Evolutionary conservation across 2,113 vertebrate genomes (phyloP).

Genomic region (Onychorhynchus coronatus): DNA sequence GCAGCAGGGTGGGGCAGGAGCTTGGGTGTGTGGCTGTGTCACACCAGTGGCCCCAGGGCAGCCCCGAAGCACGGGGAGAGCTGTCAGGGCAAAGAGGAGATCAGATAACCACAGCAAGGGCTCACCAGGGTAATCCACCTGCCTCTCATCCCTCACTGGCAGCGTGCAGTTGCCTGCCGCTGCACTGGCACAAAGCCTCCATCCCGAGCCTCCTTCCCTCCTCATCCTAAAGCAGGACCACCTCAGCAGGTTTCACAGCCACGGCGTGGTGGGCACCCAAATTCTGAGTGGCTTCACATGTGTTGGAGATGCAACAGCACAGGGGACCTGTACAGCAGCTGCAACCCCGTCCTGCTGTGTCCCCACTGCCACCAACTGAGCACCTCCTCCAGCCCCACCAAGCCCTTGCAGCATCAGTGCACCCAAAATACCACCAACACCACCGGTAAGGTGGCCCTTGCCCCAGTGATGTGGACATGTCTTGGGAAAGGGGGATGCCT

Average conservation of each 20-base stretch:
- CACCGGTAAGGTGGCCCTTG: fast-evolving
- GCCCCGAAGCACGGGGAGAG: not conserved
- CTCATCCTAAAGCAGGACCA: not conserved
- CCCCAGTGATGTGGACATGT: not conserved
- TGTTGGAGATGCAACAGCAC: fast-evolving
- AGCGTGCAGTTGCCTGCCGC: fast-evolving
- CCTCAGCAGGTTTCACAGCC: not conserved
- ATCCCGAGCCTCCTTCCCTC: not conserved
- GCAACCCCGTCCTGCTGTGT: not conserved
- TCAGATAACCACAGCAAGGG: not conserved
- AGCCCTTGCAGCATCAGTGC: not conserved
- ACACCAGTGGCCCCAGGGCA: not conserved
- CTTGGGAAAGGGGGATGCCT: not conserved
- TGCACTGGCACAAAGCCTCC: fast-evolving
- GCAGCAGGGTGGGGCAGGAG: not conserved
- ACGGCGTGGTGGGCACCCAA: fast-evolving
- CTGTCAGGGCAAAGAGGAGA: not conserved
- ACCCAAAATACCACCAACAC: not conserved
- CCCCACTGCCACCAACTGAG: not conserved
- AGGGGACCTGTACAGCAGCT: not conserved
- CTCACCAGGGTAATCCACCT: not conserved
- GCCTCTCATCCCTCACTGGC: fast-evolving
- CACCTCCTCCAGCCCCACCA: not conserved
- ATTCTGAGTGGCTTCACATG: fast-evolving
- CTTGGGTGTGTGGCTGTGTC: not conserved